These are phyloP conservation scores for Merluccius polli DNA, from an alignment of 2,797 vertebrate genomes.

Conservation along the genomic window DNA sequence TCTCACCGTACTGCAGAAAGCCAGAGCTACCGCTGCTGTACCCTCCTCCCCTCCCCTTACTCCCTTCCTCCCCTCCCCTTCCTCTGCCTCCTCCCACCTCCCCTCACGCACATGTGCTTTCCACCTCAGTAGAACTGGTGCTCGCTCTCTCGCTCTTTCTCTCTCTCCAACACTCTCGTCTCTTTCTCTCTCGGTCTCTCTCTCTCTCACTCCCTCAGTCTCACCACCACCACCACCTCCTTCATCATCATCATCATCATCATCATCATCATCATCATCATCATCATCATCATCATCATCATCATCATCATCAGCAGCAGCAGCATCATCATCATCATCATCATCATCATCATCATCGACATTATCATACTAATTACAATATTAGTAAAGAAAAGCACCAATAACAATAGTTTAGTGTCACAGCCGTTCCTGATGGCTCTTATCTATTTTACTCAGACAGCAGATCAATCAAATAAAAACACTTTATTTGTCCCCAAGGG, in stretches of 20 bases:
- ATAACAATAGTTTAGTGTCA: no score
- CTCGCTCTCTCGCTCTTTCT: constrained; percentile 17
- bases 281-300: not conserved
- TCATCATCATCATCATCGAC: not conserved
- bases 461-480: no score
- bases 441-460: no score
- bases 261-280: not conserved
- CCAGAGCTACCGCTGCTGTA: constrained; percentile 43
- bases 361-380: not conserved
- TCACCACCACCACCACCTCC: not conserved
- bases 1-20: constrained; percentile 63
- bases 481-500: no score
- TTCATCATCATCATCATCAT: not conserved
- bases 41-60: constrained; percentile 16
- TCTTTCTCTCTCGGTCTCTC: not conserved
- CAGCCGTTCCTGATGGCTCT: not conserved
- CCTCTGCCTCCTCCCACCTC: constrained; percentile 27
- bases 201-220: not conserved
- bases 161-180: constrained; percentile 3
- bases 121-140: constrained; percentile 27
- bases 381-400: not conserved
- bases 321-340: not conserved
- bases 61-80: not conserved
- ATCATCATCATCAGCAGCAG: not conserved
- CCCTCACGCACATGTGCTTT: constrained; percentile 24